Evolutionary conservation across 2,797 vertebrate genomes (phyloP), one percentile per base, ranked within the genome.

Genomic region (Phaenicophaeus curvirostris): DNA sequence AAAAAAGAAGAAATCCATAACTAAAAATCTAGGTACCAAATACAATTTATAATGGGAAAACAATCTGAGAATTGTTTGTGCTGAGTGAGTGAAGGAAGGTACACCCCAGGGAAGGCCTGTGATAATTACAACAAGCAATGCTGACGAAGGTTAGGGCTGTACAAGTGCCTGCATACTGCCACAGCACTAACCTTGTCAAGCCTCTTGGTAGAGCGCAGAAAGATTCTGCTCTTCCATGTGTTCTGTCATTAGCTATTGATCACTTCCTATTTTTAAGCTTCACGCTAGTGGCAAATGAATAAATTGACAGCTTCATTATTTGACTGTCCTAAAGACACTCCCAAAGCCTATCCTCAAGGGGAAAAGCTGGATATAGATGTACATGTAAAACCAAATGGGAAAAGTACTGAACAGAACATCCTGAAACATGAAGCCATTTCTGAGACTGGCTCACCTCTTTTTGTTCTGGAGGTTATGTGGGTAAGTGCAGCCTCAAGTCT

Each of bases 231-330:
- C 91, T 69, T 96, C 95, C 90, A 78, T 54, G 18, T 51, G 1
- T 88, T 87, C 92, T 90, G 77, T 95, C 95, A 77, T 94, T 94
- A 96, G 63, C 93, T 94, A 93, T 95, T 82, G 94, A 97, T 97
- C 94, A 79, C 89, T 96, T 95, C 89, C 85, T 85, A 92, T 96
- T 97, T 96, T 94, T 96, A 94, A 85, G 67, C 90, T 94, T 87
- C 82, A 48, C 67, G 74, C 78, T 85, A 93, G 89, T 85, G 69
- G 94, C 53, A 85, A 89, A 94, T 67, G 75, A 82, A 83, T 94
- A 93, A 86, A 97, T 81, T 94, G 95, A 97, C 93, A 93, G 59
- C 90, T 96, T 96, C 93, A 95, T 97, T 97, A 96, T 88, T 74
- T 76, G 79, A 23, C 78, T 85, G 58, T 54, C 69, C 79, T 63